A percentile compares a stretch with the other conserved stretches of the same genome.
These are phyloP conservation scores for Cyrtorhinus lividipennis DNA, from an alignment of 1,140 invertebrate species.

Conservation along the genomic window DNA sequence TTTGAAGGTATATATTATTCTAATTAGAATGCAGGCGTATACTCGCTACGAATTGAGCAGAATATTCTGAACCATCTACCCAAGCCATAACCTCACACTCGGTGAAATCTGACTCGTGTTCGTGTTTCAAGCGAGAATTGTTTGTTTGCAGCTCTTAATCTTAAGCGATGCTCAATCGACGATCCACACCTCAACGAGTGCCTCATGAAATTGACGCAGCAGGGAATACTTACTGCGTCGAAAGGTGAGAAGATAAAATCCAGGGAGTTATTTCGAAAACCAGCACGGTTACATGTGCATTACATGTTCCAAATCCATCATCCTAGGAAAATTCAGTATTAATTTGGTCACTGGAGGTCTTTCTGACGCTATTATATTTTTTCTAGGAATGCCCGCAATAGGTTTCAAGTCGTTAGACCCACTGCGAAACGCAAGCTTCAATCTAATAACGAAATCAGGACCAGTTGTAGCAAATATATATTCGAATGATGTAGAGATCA, in stretches of 20 bases:
- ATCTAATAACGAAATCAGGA: neutral
- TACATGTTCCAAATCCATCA: neutral
- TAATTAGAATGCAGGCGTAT: too few species aligned
- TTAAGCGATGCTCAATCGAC: neutral
- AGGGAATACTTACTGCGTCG: neutral
- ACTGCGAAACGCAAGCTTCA: constrained; percentile 2
- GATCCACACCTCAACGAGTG: neutral
- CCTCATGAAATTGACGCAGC: neutral
- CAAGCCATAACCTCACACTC: too few species aligned
- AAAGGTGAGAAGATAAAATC: too few species aligned
- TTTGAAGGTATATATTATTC: too few species aligned
- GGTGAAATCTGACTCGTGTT: too few species aligned
- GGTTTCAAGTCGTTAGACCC: neutral
- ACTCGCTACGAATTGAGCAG: too few species aligned
- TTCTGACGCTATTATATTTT: too few species aligned
- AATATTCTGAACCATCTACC: too few species aligned
- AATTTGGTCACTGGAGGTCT: neutral
- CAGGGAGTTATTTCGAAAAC: too few species aligned
- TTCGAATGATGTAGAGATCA: neutral
- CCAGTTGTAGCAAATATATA: neutral
- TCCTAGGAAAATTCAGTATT: neutral
- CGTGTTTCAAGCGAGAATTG: neutral
- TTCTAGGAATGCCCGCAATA: constrained; percentile 1
- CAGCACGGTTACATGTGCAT: neutral
- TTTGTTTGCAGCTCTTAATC: neutral